Evolutionary conservation across 2,888 invertebrate species (phyloP).

Genomic region (Cheilosia vulpina): DNA sequence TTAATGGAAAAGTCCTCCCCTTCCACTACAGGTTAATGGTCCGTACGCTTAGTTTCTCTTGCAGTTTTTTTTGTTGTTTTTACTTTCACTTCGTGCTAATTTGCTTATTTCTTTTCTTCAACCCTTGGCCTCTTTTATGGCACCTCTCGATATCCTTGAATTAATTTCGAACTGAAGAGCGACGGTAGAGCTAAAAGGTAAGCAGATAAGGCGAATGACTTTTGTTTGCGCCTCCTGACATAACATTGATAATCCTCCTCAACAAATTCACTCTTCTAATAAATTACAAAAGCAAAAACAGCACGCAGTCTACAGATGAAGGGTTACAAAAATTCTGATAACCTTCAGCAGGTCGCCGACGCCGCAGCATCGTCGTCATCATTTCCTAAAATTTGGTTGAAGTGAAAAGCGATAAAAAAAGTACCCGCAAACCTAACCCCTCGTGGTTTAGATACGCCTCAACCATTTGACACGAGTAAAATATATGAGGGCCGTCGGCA

Average conservation of each 20-base stretch:
- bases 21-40: constrained; percentile 55
- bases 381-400: constrained; percentile 40
- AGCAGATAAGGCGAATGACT: constrained; percentile 65
- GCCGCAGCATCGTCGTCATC: constrained; percentile 34
- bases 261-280: constrained; percentile 58
- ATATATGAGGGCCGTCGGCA: constrained; percentile 51
- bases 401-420: constrained; percentile 60
- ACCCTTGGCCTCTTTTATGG: constrained; percentile 56
- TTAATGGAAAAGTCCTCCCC: constrained; percentile 59
- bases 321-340: constrained; percentile 60
- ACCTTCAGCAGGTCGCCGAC: constrained; percentile 43
- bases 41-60: constrained; percentile 61
- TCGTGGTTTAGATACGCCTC: constrained; percentile 35
- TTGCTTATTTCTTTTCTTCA: constrained; percentile 60
- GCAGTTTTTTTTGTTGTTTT: constrained; percentile 42
- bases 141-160: constrained; percentile 67
- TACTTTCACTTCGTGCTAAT: constrained; percentile 60
- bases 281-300: constrained; percentile 65
- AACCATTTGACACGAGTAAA: constrained; percentile 40
- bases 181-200: constrained; percentile 50
- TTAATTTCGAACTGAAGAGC: constrained; percentile 60
- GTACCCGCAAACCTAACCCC: constrained; percentile 19
- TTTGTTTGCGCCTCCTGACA: constrained; percentile 71
- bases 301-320: constrained; percentile 49
- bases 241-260: constrained; percentile 76